Percentiles rank a stretch among this genome's conserved stretches.
These are phyloP conservation scores for Heteronetta atricapilla DNA, from an alignment of 2,113 vertebrate species.

Conservation along the genomic window DNA sequence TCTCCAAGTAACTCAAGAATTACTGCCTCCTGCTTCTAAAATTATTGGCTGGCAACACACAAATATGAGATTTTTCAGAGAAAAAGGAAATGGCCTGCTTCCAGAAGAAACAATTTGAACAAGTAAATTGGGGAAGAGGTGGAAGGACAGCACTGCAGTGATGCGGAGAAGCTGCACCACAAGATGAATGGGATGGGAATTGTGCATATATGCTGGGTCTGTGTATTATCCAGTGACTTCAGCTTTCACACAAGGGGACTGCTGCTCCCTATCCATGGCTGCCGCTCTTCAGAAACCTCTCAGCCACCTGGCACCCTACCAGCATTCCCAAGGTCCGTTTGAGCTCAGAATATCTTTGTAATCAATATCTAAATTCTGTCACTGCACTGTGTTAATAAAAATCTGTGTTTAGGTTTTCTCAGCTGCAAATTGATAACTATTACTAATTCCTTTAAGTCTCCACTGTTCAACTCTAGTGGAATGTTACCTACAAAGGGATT, in stretches of 20 bases:
- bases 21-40: neutral
- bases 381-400: neutral
- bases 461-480: neutral
- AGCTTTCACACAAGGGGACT: neutral
- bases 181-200: neutral
- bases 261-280: neutral
- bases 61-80: neutral
- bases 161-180: neutral
- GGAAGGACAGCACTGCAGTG: neutral
- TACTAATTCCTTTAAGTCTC: neutral
- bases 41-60: neutral
- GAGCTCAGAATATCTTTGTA: neutral
- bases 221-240: neutral
- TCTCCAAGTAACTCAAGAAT: neutral
- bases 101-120: neutral
- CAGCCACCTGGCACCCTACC: neutral
- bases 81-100: neutral
- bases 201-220: neutral
- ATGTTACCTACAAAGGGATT: neutral
- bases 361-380: neutral
- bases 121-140: neutral
- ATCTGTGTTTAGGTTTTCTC: neutral
- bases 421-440: neutral
- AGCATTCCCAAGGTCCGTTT: neutral
- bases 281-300: neutral